Evolutionary conservation across 2,888 invertebrate genomes (phyloP), one percentile per base, ranked within the genome.

Genomic region (Drosophila pegasa): DNA sequence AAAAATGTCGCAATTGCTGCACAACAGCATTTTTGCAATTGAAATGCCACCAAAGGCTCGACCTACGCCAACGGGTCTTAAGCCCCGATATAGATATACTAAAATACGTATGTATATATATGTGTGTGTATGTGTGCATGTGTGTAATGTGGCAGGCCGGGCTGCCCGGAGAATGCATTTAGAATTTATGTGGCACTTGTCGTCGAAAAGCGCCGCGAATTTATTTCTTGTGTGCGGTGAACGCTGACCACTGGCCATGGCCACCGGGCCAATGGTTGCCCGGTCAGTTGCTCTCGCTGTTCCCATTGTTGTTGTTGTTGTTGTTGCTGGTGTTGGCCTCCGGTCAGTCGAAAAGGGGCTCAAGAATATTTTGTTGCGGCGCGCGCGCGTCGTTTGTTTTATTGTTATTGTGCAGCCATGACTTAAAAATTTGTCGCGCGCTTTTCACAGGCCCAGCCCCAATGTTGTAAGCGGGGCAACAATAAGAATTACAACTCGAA

Each of bases 371-470:
- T 78, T 74, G 72, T 79, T 79, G 70, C 51, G 54, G 58, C 63
- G 51, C 38, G 71, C 59, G 60, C 72, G 80, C 62, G 63, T 71
- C 74, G 82, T 71, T 87, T 89, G 79, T 76, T 88, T 85, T 89
- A 86, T 88, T 86, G 86, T 89, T 80, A 86, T 88, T 88, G 89
- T 84, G 76, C 89, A 88, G 79, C 84, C 87, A 87, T 84, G 85
- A 85, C 85, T 88, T 85, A 87, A 84, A 87, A 88, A 85, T 85
- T 85, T 85, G 85, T 85, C 88, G 79, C 72, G 57, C 68, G 59
- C 75, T 73, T 67, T 72, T 51, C 72, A 59, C 54, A 43, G 61
- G 58, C 56, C 35, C 59, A 67, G 56, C 37, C 59, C 29, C 61
- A 45, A 14, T 27, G 40, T 29, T 57, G 58, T 43, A 47, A 33